Base-by-base conservation (phyloP, 2,888 invertebrate genomes). In the Tiliacea citrago region DNA sequence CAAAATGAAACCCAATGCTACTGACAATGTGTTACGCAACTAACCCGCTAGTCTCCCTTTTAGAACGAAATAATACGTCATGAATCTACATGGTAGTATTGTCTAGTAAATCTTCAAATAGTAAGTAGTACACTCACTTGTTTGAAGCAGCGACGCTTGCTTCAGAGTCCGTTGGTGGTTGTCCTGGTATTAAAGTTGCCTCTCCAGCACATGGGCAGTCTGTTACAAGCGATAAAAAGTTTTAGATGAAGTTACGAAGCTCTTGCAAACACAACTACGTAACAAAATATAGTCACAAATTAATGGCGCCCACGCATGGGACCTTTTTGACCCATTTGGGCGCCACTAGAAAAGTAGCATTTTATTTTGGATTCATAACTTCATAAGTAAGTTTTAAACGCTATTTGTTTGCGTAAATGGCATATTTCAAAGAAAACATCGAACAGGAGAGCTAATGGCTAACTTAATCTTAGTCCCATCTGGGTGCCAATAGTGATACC, bases 161-260 rank as follows among this genome's bases (percentile, higher is more conserved):
- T 29, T 94, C 95, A 1, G 94, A 89, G 3, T 93, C 96, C 0
- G 95, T 94, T 0, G 94, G 94, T 0, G 92, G 89, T 61, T 92
- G 93, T 1, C 95, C 95, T 0, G 96, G 94, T 10, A 95, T 88
- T 10, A 94, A 83, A 0, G 94, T 92, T 5, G 89, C 91, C 16
- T 95, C 95, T 0, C 91, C 92, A 0, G 92, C 90, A 53, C 96
- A 96, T 0, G 96, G 96, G 45, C 96, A 96, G 70, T 96, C 96
- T 96, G 85, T 9, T 86, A 89, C 12, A 73, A 49, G 10, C 8
- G 10, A 66, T 35, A 42, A 42, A 29, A 9, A 2, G 1, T 18
- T 5, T 21, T 12, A 18, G 18, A 45, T 13, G 18, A 24, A 16
- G 1, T 42, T 5, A 24, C 9, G n/a, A n/a, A 42, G 18, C 13